phyloP scores from a whole-genome alignment of 2,797 vertebrate genomes.

The Alauda arvensis region DNA sequence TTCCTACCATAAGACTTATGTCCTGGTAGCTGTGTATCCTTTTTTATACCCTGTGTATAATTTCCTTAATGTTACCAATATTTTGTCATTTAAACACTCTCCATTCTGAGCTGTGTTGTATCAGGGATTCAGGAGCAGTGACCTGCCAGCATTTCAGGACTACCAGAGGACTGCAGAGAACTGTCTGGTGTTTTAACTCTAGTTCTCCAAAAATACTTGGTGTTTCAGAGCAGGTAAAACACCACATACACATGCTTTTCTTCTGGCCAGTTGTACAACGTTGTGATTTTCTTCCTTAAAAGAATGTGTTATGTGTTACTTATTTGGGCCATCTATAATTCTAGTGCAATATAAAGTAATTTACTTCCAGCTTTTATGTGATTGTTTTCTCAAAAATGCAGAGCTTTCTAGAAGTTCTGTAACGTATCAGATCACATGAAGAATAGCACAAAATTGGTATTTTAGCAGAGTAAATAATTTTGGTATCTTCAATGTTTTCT shows the following conservation, averaged over 20 bases:
- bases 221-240: neutral
- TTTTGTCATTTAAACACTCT: neutral
- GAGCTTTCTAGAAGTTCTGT: neutral
- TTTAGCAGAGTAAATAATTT: constrained; percentile 15
- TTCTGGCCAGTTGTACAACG: neutral
- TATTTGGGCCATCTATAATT: neutral
- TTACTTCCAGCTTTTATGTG: neutral
- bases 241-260: neutral
- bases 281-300: neutral
- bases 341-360: neutral
- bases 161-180: neutral
- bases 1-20: neutral
- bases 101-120: rapidly evolving
- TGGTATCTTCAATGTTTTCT: neutral
- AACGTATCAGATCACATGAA: neutral
- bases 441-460: neutral
- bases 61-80: neutral
- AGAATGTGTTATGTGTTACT: neutral
- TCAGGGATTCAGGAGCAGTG: neutral
- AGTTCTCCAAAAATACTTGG: neutral
- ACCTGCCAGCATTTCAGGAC: neutral
- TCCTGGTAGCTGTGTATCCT: neutral
- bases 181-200: neutral
- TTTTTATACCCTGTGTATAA: no score
- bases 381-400: neutral